Conservation (phyloP, 2,113 vertebrate genomes). For the Xyrauchen texanus region DNA sequence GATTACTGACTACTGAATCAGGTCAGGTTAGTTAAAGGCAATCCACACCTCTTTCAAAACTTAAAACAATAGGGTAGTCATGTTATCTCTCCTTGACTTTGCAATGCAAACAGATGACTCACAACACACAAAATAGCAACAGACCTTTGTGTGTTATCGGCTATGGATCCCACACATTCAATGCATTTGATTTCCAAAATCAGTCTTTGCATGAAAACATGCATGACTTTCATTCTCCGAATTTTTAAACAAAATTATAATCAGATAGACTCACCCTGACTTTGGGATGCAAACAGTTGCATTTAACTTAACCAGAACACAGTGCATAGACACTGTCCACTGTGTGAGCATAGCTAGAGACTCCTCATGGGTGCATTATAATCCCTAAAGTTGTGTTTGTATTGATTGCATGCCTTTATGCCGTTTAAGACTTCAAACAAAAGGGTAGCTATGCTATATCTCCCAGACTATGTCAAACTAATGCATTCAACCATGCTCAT, state of each 20-base stretch:
- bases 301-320: no score
- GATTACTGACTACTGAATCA: no score
- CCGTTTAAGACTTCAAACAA: not conserved
- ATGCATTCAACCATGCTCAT: not conserved
- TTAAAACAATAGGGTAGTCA: not conserved
- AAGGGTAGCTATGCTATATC: no score
- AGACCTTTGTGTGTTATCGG: slow-evolving; percentile 1
- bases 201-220: not conserved
- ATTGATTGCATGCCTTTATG: no score
- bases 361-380: no score
- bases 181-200: no score
- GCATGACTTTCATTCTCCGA: not conserved
- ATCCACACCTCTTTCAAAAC: not conserved
- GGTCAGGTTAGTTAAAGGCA: no score
- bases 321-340: no score
- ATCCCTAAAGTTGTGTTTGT: no score
- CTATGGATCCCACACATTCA: not conserved
- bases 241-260: not conserved
- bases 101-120: not conserved
- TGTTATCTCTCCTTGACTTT: not conserved
- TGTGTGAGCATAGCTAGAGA: no score
- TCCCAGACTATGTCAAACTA: not conserved
- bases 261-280: not conserved
- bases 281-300: slow-evolving; percentile 1
- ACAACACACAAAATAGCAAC: not conserved